Base-by-base conservation (phyloP, 2,888 invertebrate species). In the Noctua pronuba region DNA sequence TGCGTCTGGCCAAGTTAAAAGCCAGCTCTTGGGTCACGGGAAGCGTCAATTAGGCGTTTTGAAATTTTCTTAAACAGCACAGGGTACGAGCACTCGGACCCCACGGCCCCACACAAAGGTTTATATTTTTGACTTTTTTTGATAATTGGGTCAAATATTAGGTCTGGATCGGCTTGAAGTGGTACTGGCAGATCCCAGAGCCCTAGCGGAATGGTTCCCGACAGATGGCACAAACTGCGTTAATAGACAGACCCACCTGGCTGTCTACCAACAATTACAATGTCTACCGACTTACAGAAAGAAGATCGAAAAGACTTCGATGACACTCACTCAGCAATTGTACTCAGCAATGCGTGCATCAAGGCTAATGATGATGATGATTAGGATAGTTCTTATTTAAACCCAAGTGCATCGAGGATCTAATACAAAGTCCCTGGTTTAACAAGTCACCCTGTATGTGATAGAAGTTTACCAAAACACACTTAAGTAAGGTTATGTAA, bases 391-490 rank as follows among this genome's bases (percentile, higher is more conserved):
- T 31, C 31, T 31, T 31, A 46, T 67, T 46, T 46, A 67, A 46
- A 24, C 41, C 21, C 10, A 13, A 24, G 24, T 68, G 49, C 16
- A 52, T n/a, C n/a, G 35, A 18, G 8, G 11, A 11, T 6, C 7
- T 11, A 69, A 38, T 21, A 41, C 3, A 31, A 24, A 0, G 44
- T 66, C 8, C 79, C 18, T 60, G 0, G 80, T 80, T 66, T 35
- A 31, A 60, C 10, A 7, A 44, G 73, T 66, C 58, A 24, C 11
- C 10, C 66, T 66, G 35, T 80, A 52, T 75, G 67, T 73, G 38
- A 62, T 60, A 68, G 67, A 71, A 82, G 73, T 84, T 84, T 66
- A 83, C 70, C 65, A 52, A 83, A 83, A 84, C 76, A 87, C 84
- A 79, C 78, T 79, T 77, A 77, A 79, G 76, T 77, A 81, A 77